A percentile compares a stretch with the other conserved stretches of the same genome.
Evolutionary conservation across 2,888 invertebrate genomes (phyloP).

Genomic region (Muscina levida): DNA sequence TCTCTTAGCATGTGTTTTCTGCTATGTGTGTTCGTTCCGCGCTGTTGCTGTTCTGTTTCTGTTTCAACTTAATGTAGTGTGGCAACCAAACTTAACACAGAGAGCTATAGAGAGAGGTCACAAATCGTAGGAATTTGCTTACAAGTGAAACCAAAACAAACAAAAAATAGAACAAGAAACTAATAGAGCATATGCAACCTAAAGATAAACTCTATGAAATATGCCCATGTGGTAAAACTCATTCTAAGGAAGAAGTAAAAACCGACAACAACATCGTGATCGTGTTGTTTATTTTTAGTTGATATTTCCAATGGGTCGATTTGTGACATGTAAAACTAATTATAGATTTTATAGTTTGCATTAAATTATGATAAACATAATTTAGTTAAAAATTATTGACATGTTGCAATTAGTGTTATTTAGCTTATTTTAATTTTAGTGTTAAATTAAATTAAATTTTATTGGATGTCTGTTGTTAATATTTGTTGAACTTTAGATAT

Average conservation of each 20-base stretch:
- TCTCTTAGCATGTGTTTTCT: constrained; percentile 29
- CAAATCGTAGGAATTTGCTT: constrained; percentile 36
- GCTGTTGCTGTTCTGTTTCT: background rate
- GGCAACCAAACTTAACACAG: too few relatives aligned
- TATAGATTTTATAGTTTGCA: too few relatives aligned
- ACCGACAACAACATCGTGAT: constrained; percentile 1
- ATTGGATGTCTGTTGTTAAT: too few relatives aligned
- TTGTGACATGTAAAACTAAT: too few relatives aligned
- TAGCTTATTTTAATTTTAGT: too few relatives aligned
- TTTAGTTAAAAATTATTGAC: too few relatives aligned
- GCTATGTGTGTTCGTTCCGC: constrained; percentile 22
- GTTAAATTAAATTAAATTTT: too few relatives aligned
- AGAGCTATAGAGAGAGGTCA: background rate
- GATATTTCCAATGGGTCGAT: too few relatives aligned
- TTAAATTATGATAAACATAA: too few relatives aligned
- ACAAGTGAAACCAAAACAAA: constrained; percentile 18
- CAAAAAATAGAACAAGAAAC: constrained; percentile 18
- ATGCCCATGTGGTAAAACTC: constrained; percentile 64
- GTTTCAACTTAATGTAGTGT: background rate
- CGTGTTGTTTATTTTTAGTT: background rate
- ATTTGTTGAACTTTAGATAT: too few relatives aligned
- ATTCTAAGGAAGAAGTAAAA: background rate
- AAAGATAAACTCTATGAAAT: constrained; percentile 10
- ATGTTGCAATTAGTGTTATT: too few relatives aligned
- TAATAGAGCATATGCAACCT: too few relatives aligned